Evolutionary conservation across 53 echinoderm and acorn worm genomes (phyloP).

Genomic region (Holothuria leucospilota): DNA sequence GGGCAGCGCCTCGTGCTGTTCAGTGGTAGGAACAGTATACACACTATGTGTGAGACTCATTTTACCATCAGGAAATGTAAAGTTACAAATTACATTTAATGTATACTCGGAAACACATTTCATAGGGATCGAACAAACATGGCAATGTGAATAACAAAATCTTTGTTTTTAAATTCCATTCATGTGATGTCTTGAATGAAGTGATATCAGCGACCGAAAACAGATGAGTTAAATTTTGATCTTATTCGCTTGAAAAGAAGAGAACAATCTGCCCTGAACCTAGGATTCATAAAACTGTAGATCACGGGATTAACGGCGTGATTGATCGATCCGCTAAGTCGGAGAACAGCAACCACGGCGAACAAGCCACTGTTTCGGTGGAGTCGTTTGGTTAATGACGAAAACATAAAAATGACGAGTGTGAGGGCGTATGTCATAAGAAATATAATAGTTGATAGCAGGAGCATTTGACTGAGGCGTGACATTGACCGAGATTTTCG

Average conservation of each 20-base stretch:
- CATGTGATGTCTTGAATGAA: no score
- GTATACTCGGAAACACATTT: no score
- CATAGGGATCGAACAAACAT: no score
- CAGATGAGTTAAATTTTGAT: not conserved
- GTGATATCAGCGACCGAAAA: no score
- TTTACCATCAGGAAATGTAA: no score
- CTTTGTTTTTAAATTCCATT: no score
- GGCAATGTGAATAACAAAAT: no score
- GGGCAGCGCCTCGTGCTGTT: no score
- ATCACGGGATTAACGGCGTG: constrained; percentile 80
- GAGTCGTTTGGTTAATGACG: constrained; percentile 11
- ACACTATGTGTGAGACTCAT: no score
- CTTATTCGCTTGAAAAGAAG: constrained; percentile 47
- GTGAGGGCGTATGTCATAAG: constrained; percentile 74
- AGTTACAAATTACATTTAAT: no score
- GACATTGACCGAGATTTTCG: constrained; percentile 1
- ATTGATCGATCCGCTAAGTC: constrained; percentile 62
- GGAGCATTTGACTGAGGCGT: constrained; percentile 62
- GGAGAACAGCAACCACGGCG: not conserved
- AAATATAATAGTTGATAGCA: constrained; percentile 73
- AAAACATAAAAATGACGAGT: constrained; percentile 45
- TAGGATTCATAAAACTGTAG: constrained; percentile 71
- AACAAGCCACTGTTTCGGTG: constrained; percentile 15
- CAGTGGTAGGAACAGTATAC: no score
- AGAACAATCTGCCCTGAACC: constrained; percentile 70